Conservation (phyloP, 2,113 vertebrate genomes). For the Erpornis zantholeuca region DNA sequence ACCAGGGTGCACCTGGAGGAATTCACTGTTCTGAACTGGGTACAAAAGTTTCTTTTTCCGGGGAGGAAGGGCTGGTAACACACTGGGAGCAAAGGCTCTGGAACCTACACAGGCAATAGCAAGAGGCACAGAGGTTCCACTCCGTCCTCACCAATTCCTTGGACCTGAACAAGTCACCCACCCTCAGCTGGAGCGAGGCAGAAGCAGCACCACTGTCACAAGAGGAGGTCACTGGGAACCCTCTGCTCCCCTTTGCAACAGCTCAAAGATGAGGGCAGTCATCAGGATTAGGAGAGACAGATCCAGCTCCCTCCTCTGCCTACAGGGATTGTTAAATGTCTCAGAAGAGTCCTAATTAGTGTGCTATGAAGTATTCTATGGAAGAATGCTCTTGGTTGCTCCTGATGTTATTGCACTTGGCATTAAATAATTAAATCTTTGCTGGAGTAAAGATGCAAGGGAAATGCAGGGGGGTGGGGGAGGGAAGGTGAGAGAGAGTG, state of each 20-base stretch:
- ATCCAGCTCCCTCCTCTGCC: conserved; percentile 11
- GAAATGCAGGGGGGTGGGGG: neutral
- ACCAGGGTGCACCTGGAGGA: accelerated
- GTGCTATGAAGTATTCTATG: neutral
- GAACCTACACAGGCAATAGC: accelerated
- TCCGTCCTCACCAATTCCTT: neutral
- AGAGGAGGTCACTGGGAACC: neutral
- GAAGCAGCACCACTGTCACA: neutral
- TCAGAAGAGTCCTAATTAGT: conserved; percentile 39
- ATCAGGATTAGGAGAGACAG: neutral
- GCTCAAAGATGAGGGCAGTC: neutral
- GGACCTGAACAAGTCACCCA: neutral
- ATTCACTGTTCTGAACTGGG: neutral
- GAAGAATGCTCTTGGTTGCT: conserved; percentile 30
- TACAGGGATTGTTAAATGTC: conserved; percentile 16
- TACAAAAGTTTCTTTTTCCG: neutral
- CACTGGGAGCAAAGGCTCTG: accelerated
- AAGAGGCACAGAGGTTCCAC: neutral
- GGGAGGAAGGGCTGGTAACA: neutral
- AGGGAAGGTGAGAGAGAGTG: neutral
- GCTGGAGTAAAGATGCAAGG: neutral
- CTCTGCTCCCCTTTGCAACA: neutral
- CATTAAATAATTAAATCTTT: conserved; percentile 54
- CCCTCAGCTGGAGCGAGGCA: neutral
- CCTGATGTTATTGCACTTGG: conserved; percentile 31